Evolutionary conservation across 2,797 vertebrate genomes (phyloP).

Genomic region (Aplochiton taeniatus): DNA sequence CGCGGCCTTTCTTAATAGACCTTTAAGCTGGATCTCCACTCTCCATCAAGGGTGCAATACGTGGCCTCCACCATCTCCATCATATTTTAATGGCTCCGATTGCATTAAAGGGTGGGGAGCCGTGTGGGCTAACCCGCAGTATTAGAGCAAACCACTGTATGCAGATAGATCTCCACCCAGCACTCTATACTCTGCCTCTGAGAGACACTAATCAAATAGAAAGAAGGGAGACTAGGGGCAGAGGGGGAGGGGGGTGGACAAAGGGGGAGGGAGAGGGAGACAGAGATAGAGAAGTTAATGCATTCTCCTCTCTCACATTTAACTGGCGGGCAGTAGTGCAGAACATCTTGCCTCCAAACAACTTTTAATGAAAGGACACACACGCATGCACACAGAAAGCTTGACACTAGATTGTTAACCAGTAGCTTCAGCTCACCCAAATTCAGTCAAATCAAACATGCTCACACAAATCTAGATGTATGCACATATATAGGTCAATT

Average conservation of each 20-base stretch:
- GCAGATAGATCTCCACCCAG: constrained; percentile 55
- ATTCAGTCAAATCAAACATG: not conserved
- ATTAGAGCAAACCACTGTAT: constrained; percentile 36
- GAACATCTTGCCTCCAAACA: constrained; percentile 62
- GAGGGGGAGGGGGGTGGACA: constrained; percentile 13
- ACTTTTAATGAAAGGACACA: constrained; percentile 61
- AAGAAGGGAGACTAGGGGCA: not conserved
- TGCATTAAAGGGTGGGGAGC: constrained; percentile 52
- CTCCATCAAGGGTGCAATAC: constrained; percentile 54
- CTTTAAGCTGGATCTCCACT: constrained; percentile 28
- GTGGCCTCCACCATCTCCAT: constrained; percentile 38
- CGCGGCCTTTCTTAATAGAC: constrained; percentile 41
- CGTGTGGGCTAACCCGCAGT: constrained; percentile 35
- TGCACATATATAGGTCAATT: not conserved
- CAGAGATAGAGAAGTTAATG: constrained; percentile 40
- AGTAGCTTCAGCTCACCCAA: not conserved
- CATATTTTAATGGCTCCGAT: constrained; percentile 62
- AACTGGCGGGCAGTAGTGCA: constrained; percentile 49
- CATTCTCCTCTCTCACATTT: constrained; percentile 46
- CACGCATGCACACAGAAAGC: constrained; percentile 15
- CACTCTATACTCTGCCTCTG: constrained; percentile 43
- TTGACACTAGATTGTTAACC: not conserved
- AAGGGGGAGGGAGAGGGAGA: constrained; percentile 4
- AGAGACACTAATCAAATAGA: constrained; percentile 64
- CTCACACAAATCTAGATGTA: not conserved